Base-by-base conservation (phyloP, 2,113 vertebrate species). In the Lasiurus borealis region DNA sequence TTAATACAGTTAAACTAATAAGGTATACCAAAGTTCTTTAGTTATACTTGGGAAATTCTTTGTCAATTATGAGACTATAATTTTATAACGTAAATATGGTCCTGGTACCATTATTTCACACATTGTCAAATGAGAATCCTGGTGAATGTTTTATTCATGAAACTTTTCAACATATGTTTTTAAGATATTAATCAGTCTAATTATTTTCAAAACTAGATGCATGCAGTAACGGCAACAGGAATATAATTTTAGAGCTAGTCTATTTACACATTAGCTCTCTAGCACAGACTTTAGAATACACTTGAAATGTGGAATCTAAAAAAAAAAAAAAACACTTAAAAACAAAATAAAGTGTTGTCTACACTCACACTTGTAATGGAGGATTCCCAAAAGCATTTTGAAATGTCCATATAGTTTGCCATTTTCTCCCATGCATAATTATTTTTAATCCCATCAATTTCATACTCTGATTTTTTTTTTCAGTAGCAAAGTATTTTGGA, bases 61-160 rank as follows among this genome's bases (percentile, higher is more conserved):
- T 59, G 48, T 78, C 48, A 90, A 89, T 90, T 48, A 15, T 92
- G 50, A 54, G 27, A 77, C 36, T 88, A 88, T 3, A 86, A 80
- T 95, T 90, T 96, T 84, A 52, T 90, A 52, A n/a, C 19, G 62
- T 84, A 93, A 97, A 88, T 93, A 68, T 54, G 1, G 2, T 34
- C 72, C 75, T 68, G 75, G 21, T 8, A 88, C 29, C 6, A 78
- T 6, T 97, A 96, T 97, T 69, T 97, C 96, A 40, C 25, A 86
- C n/a, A 46, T 94, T 94, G 92, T 82, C 76, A 96, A 96, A 94
- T 21, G 73, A 25, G 11, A 68, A 81, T 83, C 5, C 59, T 50
- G 48, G 2, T 72, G 89, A 86, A 57, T 96, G 36, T 95, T 96
- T 97, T 96, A 94, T 86, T 91, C 64, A 95, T 94, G 88, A 52